phyloP scores from a whole-genome alignment of 2,888 invertebrate genomes.

The Mimas tiliae region DNA sequence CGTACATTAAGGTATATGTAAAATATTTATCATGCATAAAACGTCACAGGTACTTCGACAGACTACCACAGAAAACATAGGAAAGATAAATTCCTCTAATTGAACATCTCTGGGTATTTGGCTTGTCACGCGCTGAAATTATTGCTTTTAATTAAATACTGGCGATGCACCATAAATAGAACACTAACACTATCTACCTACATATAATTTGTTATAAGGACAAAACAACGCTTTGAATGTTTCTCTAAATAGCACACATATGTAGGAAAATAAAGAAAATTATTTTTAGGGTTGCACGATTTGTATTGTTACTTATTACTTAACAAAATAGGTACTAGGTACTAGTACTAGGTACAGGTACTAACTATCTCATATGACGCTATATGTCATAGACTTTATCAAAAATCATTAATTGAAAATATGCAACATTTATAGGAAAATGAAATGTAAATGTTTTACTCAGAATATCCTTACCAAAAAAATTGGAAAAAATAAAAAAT shows the following conservation, averaged over 20 bases:
- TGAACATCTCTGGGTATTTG: not conserved
- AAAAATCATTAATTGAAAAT: too few relatives aligned
- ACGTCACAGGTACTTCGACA: too few relatives aligned
- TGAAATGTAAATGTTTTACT: too few relatives aligned
- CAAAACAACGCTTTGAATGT: not conserved
- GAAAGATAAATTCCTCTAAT: slow-evolving; percentile 1
- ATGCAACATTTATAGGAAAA: too few relatives aligned
- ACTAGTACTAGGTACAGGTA: too few relatives aligned
- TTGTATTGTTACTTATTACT: not conserved
- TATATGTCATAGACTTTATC: too few relatives aligned
- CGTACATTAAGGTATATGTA: too few relatives aligned
- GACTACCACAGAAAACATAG: not conserved
- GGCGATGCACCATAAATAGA: slow-evolving; percentile 4
- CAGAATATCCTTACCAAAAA: too few relatives aligned
- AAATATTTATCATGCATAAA: too few relatives aligned
- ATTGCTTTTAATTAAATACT: slow-evolving; percentile 16
- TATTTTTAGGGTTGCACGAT: not conserved
- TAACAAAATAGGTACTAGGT: too few relatives aligned
- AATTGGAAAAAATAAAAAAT: too few relatives aligned
- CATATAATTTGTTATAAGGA: not conserved
- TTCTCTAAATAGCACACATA: not conserved
- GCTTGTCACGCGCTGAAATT: not conserved
- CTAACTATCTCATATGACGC: too few relatives aligned
- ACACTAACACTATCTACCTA: not conserved
- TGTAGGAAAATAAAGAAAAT: not conserved